Percentiles rank a stretch among this genome's conserved stretches.
Conservation (phyloP, 2,797 vertebrate species). For the Somateria mollissima region DNA sequence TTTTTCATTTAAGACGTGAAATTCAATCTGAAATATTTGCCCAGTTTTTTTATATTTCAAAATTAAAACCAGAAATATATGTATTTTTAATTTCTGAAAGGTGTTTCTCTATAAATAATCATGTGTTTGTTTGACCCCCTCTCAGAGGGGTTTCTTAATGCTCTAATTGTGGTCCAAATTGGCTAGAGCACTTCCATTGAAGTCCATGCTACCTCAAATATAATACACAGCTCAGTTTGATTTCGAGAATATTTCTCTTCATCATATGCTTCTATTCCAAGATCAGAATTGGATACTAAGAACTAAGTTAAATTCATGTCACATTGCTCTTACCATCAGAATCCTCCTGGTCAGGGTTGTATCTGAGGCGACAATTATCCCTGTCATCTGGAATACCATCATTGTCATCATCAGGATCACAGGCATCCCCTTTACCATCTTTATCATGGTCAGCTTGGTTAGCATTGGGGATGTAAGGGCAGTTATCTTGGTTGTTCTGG, state of each 20-base stretch:
- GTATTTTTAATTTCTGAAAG: not conserved
- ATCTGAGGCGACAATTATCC: slow-evolving; percentile 95
- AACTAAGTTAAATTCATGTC: not conserved
- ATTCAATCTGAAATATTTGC: not conserved
- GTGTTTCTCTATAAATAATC: not conserved
- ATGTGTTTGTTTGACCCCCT: not conserved
- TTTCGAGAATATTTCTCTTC: not conserved
- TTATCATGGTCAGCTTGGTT: slow-evolving; percentile 97
- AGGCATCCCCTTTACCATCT: slow-evolving; percentile 94
- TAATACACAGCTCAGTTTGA: not conserved
- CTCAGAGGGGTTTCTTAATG: not conserved
- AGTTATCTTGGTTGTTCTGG: slow-evolving; percentile 98
- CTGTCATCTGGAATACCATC: slow-evolving; percentile 94
- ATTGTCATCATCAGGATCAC: slow-evolving; percentile 94
- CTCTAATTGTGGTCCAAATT: not conserved
- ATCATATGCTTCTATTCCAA: not conserved
- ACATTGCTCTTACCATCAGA: slow-evolving; percentile 84
- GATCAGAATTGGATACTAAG: not conserved
- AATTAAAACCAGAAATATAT: not conserved
- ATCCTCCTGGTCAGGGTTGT: slow-evolving; percentile 90
- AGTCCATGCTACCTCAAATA: not conserved
- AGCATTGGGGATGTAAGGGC: slow-evolving; percentile 94
- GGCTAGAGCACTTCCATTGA: not conserved
- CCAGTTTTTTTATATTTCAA: not conserved
- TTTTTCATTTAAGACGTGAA: not conserved